Conservation (phyloP, 1,140 invertebrate genomes). For the Ptiloglossa arizonensis region DNA sequence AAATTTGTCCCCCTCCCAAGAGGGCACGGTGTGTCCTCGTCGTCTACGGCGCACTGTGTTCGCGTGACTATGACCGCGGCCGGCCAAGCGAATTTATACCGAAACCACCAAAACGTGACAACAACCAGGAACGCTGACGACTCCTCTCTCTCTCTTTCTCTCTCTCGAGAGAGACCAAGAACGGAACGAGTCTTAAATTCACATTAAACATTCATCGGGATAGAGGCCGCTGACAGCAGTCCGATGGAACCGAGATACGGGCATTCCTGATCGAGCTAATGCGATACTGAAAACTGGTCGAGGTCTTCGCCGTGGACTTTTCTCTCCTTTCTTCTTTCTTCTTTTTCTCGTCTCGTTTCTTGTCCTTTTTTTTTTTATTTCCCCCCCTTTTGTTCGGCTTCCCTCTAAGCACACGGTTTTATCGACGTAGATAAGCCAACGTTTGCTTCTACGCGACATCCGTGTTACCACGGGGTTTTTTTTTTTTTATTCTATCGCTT, state of each 20-base stretch:
- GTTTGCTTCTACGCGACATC: neutral
- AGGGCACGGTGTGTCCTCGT: conserved; percentile 29
- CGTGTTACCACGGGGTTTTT: neutral
- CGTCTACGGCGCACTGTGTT: conserved; percentile 32
- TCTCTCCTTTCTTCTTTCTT: neutral
- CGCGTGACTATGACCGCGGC: conserved; percentile 65
- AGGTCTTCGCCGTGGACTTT: conserved; percentile 34
- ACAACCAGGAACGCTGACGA: conserved; percentile 52
- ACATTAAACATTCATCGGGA: conserved; percentile 66
- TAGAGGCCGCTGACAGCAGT: conserved; percentile 54
- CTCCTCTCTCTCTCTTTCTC: no score
- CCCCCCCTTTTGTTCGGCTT: conserved; percentile 29
- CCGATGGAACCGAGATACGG: conserved; percentile 58
- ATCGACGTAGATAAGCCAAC: neutral
- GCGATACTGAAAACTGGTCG: conserved; percentile 66
- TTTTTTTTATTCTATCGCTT: neutral
- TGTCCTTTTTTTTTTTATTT: neutral
- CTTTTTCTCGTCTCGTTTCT: no score
- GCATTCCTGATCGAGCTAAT: conserved; percentile 62
- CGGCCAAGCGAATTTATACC: conserved; percentile 56
- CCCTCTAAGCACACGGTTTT: conserved; percentile 15
- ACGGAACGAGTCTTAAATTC: conserved; percentile 62
- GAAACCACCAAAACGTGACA: conserved; percentile 64
- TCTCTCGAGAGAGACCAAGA: neutral
- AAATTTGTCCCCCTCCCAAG: conserved; percentile 48